Evolutionary conservation across 2,888 invertebrate genomes (phyloP).

Genomic region (Xestia sexstrigata): DNA sequence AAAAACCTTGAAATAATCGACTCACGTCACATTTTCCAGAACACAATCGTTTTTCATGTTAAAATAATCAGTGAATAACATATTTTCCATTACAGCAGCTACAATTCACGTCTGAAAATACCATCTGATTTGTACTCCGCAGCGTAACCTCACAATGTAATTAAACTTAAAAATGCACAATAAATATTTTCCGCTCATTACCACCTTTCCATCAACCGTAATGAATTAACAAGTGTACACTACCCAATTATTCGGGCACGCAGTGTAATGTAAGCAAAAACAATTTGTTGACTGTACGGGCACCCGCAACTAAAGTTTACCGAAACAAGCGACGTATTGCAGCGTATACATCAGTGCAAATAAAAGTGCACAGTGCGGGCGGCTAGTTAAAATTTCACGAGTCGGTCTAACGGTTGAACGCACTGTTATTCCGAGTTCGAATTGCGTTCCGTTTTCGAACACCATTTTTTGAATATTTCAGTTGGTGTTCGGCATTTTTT

Average conservation of each 20-base stretch:
- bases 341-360: slow-evolving; percentile 79
- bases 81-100: slow-evolving; percentile 6
- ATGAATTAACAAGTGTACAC: slow-evolving; percentile 62
- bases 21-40: not conserved
- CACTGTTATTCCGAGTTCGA: slow-evolving; percentile 70
- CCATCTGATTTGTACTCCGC: slow-evolving; percentile 3
- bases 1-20: not conserved
- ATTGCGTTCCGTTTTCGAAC: slow-evolving; percentile 65
- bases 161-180: slow-evolving; percentile 46
- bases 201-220: slow-evolving; percentile 50
- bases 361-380: slow-evolving; percentile 76
- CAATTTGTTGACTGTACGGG: slow-evolving; percentile 67
- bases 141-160: slow-evolving; percentile 36
- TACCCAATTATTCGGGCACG: slow-evolving; percentile 67
- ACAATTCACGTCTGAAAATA: slow-evolving; percentile 38
- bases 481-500: slow-evolving; percentile 39
- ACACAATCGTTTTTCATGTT: not conserved
- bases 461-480: slow-evolving; percentile 73
- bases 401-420: slow-evolving; percentile 70
- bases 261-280: slow-evolving; percentile 71
- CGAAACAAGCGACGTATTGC: slow-evolving; percentile 63
- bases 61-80: slow-evolving; percentile 33
- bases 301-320: slow-evolving; percentile 63
- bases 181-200: slow-evolving; percentile 58
- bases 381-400: slow-evolving; percentile 84